Conservation (phyloP, 2,797 vertebrate species). For the Orestias chungarensis region DNA sequence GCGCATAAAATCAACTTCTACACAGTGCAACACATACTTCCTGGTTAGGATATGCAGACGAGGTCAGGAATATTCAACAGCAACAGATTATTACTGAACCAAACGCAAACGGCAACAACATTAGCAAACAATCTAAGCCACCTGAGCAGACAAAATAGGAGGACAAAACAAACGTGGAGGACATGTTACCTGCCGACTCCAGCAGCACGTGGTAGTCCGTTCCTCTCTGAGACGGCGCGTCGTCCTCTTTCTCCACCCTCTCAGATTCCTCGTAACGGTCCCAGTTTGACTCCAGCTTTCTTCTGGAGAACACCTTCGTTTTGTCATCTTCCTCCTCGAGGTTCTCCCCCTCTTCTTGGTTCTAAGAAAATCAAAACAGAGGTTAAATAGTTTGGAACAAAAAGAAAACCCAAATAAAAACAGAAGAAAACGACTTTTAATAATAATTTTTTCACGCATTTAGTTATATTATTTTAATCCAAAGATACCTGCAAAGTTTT, state of each 20-base stretch:
- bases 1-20: slow-evolving; percentile 41
- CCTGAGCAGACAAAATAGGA: background rate
- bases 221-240: slow-evolving; percentile 83
- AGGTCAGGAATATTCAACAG: slow-evolving; percentile 25
- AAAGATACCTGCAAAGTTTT: too few species aligned
- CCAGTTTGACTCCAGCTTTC: slow-evolving; percentile 92
- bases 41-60: slow-evolving; percentile 48
- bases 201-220: slow-evolving; percentile 89
- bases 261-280: slow-evolving; percentile 85
- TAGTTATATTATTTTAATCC: too few species aligned
- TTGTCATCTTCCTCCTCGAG: slow-evolving; percentile 72
- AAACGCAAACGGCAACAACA: slow-evolving; percentile 9
- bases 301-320: slow-evolving; percentile 82
- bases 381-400: background rate
- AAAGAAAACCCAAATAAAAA: background rate
- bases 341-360: slow-evolving; percentile 59
- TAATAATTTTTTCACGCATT: too few species aligned
- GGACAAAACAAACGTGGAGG: slow-evolving; percentile 5
- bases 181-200: slow-evolving; percentile 82
- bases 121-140: background rate
- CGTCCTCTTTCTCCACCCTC: slow-evolving; percentile 60
- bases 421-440: too few species aligned
- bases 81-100: slow-evolving; percentile 15
- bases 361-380: slow-evolving; percentile 43
- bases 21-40: slow-evolving; percentile 30